A percentile compares a stretch with the other conserved stretches of the same genome.
phyloP scores from a whole-genome alignment of 2,797 vertebrate genomes.

The Malurus leucopterus region DNA sequence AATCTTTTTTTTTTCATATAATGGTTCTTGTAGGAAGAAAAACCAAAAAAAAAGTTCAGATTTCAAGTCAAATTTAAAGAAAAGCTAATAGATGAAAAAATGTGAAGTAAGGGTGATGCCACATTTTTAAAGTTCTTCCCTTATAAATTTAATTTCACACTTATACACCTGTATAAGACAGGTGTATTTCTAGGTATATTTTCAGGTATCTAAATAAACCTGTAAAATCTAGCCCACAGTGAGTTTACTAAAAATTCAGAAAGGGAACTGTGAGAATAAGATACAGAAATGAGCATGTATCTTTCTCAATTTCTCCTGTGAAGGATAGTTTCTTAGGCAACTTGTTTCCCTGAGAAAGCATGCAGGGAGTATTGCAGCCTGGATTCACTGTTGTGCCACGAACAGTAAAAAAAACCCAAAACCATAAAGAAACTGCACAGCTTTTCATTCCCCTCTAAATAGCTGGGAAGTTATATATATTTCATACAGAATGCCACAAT shows the following conservation, averaged over 20 bases:
- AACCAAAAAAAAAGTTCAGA: not conserved
- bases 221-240: not conserved
- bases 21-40: not conserved
- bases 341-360: not conserved
- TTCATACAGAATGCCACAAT: not conserved
- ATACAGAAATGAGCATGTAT: rapidly evolving
- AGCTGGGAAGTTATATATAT: not conserved
- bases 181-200: not conserved
- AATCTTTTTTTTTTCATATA: not conserved
- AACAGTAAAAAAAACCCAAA: not conserved
- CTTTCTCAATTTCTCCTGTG: not conserved
- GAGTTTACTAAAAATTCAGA: not conserved
- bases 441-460: not conserved
- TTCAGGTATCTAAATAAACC: not conserved
- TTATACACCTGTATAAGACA: too few relatives aligned
- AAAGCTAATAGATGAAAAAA: not conserved
- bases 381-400: not conserved
- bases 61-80: not conserved
- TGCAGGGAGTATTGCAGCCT: not conserved
- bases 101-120: not conserved
- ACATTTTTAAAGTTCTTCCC: not conserved
- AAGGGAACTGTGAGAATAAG: not conserved
- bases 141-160: not conserved
- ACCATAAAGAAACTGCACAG: rapidly evolving
- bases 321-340: not conserved